Percentiles rank a stretch among this genome's conserved stretches.
Conservation (phyloP, 2,888 invertebrate species). For the Leptinotarsa haldemani region DNA sequence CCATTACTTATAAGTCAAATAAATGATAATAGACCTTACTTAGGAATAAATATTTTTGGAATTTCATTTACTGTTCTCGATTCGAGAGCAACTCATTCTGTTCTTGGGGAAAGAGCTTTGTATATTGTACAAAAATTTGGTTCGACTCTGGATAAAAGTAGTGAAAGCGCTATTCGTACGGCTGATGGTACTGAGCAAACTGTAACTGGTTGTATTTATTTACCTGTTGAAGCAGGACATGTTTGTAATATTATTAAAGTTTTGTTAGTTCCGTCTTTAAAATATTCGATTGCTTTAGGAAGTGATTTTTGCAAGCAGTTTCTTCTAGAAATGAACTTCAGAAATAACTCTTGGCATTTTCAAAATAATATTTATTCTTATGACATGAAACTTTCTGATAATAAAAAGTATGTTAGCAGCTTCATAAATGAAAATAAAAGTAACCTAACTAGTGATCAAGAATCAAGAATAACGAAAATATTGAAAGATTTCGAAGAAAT, state of each 20-base stretch:
- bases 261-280: slow-evolving; percentile 15
- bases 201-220: neutral
- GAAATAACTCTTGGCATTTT: neutral
- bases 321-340: slow-evolving; percentile 19
- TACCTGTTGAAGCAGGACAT: slow-evolving; percentile 1
- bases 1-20: neutral
- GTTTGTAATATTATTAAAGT: slow-evolving; percentile 21
- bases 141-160: neutral
- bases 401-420: neutral
- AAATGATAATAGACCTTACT: neutral
- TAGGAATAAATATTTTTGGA: no score
- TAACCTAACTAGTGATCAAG: neutral
- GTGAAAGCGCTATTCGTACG: neutral
- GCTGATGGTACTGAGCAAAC: neutral
- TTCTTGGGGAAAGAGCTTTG: neutral
- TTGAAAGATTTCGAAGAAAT: neutral
- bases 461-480: neutral
- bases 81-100: neutral
- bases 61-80: no score
- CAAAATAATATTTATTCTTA: no score
- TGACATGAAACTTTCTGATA: slow-evolving; percentile 8
- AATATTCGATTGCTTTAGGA: slow-evolving; percentile 18
- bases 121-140: neutral
- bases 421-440: slow-evolving; percentile 5
- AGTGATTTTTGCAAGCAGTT: slow-evolving; percentile 26